Evolutionary conservation across 2,888 invertebrate genomes (phyloP), one percentile per base, ranked within the genome.

Genomic region (Cetonia aurata): DNA sequence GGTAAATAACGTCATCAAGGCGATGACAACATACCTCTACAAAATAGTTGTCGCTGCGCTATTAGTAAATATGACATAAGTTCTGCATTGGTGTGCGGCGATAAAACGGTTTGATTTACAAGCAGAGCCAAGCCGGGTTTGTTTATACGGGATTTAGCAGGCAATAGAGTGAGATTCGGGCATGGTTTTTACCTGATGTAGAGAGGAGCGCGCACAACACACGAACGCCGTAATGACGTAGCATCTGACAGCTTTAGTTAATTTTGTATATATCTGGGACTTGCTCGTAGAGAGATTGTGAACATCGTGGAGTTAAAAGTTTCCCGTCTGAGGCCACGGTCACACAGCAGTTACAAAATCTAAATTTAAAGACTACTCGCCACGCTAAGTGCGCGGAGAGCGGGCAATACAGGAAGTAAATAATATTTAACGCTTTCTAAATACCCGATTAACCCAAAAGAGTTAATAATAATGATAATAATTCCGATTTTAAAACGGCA

Each of bases 241-340:
- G 72, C 17, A 37, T 46, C 59, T 71, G 73, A 71, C 72, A 74
- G 81, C 82, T 82, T 82, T 79, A 80, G 81, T 82, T 83, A 83
- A 83, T 82, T 83, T 83, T 83, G 82, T 80, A 83, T 81, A 81
- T 82, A 83, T 83, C 83, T 81, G 83, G 83, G 83, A 80, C 81
- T 82, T 73, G 75, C 67, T 74, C 69, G 71, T 57, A 62, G 71
- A 66, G 67, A 71, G 72, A 68, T 41, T 56, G 37, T 53, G 31
- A 41, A 37, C 37, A 37, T 37, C 37, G 52, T 41, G 65, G 53
- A 46, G 19, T 33, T 44, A 59, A 74, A 25, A 69, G 69, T 69
- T 71, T 71, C 46, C 66, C 70, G 70, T 71, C 62, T 55, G 68
- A 69, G 59, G 67, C 59, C 69, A 69, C 55, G 57, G 52, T 60